Evolutionary conservation across 2,797 vertebrate species (phyloP).

Genomic region (Sorex maritimensis): DNA sequence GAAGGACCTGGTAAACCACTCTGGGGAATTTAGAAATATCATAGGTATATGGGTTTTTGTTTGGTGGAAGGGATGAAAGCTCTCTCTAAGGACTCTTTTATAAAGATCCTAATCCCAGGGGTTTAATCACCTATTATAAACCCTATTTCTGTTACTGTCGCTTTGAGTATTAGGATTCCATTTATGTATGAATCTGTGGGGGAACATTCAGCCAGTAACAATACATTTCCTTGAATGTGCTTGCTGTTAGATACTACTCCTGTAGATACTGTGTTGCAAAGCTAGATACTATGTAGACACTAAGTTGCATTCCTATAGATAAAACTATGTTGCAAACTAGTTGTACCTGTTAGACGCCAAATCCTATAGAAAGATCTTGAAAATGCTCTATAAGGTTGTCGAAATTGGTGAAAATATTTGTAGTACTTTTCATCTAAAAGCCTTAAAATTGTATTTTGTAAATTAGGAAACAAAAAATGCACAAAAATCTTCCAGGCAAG

Average conservation of each 20-base stretch:
- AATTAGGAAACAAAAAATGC: not conserved
- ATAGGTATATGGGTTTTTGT: not conserved
- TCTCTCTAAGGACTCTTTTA: not conserved
- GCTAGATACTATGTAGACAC: too few species aligned
- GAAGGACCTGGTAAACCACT: not conserved
- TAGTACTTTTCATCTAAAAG: constrained; percentile 22
- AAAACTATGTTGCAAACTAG: not conserved
- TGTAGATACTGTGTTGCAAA: too few species aligned
- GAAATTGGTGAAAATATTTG: constrained; percentile 54
- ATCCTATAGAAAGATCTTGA: not conserved
- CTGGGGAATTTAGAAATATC: not conserved
- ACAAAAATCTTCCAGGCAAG: constrained; percentile 5
- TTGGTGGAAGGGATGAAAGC: not conserved
- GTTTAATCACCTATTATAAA: not conserved
- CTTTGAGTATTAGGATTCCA: not conserved
- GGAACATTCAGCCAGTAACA: not conserved
- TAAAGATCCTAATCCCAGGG: not conserved
- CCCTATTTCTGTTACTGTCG: not conserved
- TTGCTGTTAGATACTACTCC: not conserved
- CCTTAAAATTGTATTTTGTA: constrained; percentile 54
- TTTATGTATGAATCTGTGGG: not conserved
- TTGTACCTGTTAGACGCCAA: constrained; percentile 3
- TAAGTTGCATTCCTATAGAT: not conserved
- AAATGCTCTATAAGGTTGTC: not conserved
- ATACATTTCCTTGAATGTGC: not conserved